Evolutionary conservation across 2,888 invertebrate species (phyloP).

Genomic region (Torymus aiolomorphi): DNA sequence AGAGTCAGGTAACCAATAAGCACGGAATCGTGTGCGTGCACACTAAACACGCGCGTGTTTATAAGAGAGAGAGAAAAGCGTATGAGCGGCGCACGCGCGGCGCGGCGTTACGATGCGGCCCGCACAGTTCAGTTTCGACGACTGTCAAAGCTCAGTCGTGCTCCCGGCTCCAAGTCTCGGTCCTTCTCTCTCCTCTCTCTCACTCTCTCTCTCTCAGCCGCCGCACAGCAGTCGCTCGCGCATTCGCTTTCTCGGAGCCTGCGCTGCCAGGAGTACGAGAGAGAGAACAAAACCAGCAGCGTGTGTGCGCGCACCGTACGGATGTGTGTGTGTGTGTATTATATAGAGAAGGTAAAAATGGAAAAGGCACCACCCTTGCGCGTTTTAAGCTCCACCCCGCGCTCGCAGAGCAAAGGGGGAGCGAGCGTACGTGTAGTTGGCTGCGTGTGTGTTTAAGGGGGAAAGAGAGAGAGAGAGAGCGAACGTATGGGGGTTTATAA

Average conservation of each 20-base stretch:
- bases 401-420: conserved; percentile 57
- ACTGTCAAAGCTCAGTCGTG: conserved; percentile 59
- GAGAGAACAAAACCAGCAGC: too few relatives aligned
- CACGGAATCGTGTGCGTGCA: too few relatives aligned
- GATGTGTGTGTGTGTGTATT: too few relatives aligned
- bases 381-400: conserved; percentile 73
- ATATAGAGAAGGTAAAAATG: conserved; percentile 41
- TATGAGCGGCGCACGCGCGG: too few relatives aligned
- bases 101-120: conserved; percentile 14
- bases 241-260: too few relatives aligned
- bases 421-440: background rate
- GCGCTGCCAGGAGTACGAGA: too few relatives aligned
- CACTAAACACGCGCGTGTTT: too few relatives aligned
- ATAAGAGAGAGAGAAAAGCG: too few relatives aligned
- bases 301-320: conserved; percentile 37
- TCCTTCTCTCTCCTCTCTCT: conserved; percentile 30
- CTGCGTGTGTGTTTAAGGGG: background rate
- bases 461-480: background rate
- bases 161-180: conserved; percentile 46
- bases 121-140: conserved; percentile 60
- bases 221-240: too few relatives aligned
- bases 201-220: conserved; percentile 35
- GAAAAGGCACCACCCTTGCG: conserved; percentile 70
- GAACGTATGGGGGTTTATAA: background rate
- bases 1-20: too few relatives aligned